Evolutionary conservation across 2,888 invertebrate species (phyloP), one percentile per base, ranked within the genome.

Genomic region (Bedellia somnulentella): DNA sequence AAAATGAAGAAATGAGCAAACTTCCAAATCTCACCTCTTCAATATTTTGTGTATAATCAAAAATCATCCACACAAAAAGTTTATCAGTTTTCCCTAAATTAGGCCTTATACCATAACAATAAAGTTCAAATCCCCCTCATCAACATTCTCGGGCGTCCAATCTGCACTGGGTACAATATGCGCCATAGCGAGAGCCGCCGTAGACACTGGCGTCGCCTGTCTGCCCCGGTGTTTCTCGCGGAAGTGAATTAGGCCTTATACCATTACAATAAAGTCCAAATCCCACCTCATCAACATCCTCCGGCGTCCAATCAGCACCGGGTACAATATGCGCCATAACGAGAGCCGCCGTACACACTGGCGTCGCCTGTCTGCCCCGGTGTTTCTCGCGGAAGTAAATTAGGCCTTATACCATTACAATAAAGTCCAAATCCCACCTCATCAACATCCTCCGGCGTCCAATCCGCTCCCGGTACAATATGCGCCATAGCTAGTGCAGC

Each of bases 211-310:
- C 2, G 73, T 70, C 22, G 66, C 73, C 31, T 73, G 75, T 10
- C 52, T 55, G 12, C 57, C 52, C 15, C 73, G 49, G 24, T 63
- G 61, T 4, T 62, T 60, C 26, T 62, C 67, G 0, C 66, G 59
- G 40, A 73, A 73, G n/a, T n/a, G n/a, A n/a, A n/a, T n/a, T n/a
- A n/a, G n/a, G n/a, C n/a, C n/a, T n/a, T n/a, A n/a, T n/a, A n/a
- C n/a, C n/a, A n/a, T n/a, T n/a, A n/a, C n/a, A n/a, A n/a, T n/a
- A n/a, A n/a, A n/a, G n/a, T n/a, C n/a, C n/a, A n/a, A n/a, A n/a
- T n/a, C n/a, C n/a, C n/a, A n/a, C 73, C 53, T 71, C 68, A 13
- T 73, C 62, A 0, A 75, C 38, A 15, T 73, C 61, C 0, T 56
- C 52, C 0, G 47, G 26, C 0, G 62, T 71, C 71, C 73, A 71